These are phyloP conservation scores for Sakesphorus luctuosus DNA, from an alignment of 2,113 vertebrate genomes.

Conservation along the genomic window DNA sequence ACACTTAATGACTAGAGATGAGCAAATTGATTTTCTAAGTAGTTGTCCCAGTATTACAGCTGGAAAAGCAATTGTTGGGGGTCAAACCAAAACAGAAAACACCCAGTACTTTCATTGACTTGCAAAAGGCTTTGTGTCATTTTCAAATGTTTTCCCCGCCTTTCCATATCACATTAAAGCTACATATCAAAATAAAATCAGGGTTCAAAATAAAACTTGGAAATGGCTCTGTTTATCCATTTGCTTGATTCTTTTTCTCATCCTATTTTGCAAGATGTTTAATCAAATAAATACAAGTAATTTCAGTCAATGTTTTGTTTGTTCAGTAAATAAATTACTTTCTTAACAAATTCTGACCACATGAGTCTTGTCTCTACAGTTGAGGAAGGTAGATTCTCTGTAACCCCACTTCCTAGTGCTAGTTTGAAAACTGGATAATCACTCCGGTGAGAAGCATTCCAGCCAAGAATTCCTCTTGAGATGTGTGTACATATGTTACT, in stretches of 20 bases:
- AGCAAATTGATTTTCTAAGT: conserved; percentile 44
- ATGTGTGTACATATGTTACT: neutral
- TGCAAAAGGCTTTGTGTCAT: neutral
- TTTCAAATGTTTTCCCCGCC: neutral
- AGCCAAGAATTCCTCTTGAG: neutral
- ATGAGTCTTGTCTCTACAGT: neutral
- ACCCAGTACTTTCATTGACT: neutral
- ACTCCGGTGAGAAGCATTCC: neutral
- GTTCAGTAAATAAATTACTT: neutral
- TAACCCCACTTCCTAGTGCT: neutral
- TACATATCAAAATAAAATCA: neutral
- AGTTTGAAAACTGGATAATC: neutral
- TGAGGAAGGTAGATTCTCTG: neutral
- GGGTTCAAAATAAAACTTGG: neutral
- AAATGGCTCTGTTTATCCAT: neutral
- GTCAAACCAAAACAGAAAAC: neutral
- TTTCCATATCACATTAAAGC: neutral
- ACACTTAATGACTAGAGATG: neutral
- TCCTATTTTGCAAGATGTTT: neutral
- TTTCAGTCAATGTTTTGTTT: neutral
- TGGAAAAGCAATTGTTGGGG: neutral
- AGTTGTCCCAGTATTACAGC: neutral
- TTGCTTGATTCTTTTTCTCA: neutral
- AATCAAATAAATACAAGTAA: neutral
- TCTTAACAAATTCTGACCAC: neutral